Evolutionary conservation across 92 coral and sea anemone genomes (phyloP).

Genomic region (Paramuricea clavata): DNA sequence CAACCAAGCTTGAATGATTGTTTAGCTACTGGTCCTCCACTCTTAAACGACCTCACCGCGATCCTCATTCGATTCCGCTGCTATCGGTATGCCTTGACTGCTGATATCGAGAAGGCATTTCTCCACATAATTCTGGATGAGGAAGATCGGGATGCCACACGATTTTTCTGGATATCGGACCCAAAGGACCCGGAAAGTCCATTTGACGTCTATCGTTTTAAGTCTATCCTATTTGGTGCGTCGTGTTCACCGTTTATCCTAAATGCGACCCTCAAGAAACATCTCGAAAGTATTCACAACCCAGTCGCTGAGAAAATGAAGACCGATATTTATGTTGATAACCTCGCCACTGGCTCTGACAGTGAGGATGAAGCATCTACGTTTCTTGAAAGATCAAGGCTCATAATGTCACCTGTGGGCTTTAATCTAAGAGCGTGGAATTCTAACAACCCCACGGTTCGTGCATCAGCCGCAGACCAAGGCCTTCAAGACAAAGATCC

Average conservation of each 20-base stretch:
- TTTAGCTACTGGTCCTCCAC: conserved; percentile 46
- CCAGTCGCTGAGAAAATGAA: not conserved
- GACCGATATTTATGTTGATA: conserved; percentile 7
- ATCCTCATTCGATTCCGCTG: conserved; percentile 62
- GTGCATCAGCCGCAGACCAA: not conserved
- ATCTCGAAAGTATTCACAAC: conserved; percentile 15
- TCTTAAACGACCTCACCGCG: conserved; percentile 57
- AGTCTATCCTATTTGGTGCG: conserved; percentile 51
- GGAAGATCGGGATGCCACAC: conserved; percentile 63
- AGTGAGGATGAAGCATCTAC: conserved; percentile 35
- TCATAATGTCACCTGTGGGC: conserved; percentile 48
- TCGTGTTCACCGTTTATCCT: conserved; percentile 54
- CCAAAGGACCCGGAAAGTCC: conserved; percentile 30
- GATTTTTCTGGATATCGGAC: conserved; percentile 44
- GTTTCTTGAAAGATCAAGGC: conserved; percentile 29
- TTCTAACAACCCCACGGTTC: not conserved
- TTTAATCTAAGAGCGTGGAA: conserved; percentile 1
- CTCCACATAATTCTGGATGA: conserved; percentile 52
- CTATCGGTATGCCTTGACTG: conserved; percentile 40
- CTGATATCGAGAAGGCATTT: conserved; percentile 70
- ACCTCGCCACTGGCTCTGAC: not conserved
- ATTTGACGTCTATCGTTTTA: conserved; percentile 56
- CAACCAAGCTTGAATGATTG: conserved; percentile 65
- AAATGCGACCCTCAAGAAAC: conserved; percentile 61
- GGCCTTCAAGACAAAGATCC: not conserved